Conservation (phyloP, 2,888 invertebrate species). For the Blera fallax region DNA sequence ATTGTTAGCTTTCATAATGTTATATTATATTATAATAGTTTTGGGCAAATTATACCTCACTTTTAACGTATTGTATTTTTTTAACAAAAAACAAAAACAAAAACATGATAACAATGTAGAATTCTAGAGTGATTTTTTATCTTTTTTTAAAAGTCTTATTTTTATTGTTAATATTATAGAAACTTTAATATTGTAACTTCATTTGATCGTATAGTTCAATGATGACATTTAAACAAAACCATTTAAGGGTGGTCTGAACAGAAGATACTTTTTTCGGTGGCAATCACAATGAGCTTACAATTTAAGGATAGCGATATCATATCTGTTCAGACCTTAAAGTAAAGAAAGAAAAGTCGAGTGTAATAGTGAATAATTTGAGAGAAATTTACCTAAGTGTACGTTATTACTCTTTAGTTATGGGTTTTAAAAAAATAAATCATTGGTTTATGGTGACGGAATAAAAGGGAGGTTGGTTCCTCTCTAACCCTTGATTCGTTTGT, state of each 20-base stretch:
- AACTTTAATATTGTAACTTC: not conserved
- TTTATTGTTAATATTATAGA: constrained; percentile 23
- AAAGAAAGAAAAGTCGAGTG: not conserved
- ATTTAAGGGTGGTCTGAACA: not conserved
- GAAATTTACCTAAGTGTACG: too few relatives aligned
- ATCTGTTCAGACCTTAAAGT: not conserved
- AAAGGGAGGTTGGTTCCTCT: too few relatives aligned
- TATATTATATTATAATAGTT: constrained; percentile 72
- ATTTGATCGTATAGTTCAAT: not conserved
- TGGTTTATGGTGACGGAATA: too few relatives aligned
- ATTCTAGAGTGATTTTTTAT: constrained; percentile 42
- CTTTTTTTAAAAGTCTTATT: constrained; percentile 6
- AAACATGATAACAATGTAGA: constrained; percentile 65
- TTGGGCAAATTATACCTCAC: constrained; percentile 72
- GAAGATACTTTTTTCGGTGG: not conserved
- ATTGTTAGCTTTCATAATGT: constrained; percentile 81
- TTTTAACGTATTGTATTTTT: constrained; percentile 68
- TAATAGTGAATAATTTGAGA: not conserved
- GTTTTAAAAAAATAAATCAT: too few relatives aligned
- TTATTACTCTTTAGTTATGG: too few relatives aligned
- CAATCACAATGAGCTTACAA: not conserved
- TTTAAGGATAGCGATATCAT: not conserved
- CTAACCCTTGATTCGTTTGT: too few relatives aligned
- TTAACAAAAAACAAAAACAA: constrained; percentile 65
- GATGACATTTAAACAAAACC: not conserved